phyloP scores from a whole-genome alignment of 2,888 invertebrate species.

The Cheilosia grossa region DNA sequence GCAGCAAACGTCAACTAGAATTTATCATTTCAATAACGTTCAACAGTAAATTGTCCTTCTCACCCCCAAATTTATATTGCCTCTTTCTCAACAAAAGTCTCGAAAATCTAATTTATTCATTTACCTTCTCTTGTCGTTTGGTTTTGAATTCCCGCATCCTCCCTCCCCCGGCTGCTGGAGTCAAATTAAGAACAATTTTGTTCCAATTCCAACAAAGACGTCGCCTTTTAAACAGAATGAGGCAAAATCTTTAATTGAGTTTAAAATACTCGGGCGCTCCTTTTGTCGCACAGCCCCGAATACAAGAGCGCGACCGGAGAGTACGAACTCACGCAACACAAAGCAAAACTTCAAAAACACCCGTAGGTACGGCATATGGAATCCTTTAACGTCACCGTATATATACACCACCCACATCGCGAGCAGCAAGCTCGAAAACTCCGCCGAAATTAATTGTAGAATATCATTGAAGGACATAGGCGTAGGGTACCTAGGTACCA shows the following conservation, averaged over 20 bases:
- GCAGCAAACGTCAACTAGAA: conserved; percentile 24
- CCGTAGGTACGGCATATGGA: not conserved
- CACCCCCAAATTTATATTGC: not conserved
- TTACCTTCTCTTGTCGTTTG: conserved; percentile 15
- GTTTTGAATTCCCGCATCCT: not conserved
- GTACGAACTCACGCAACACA: conserved; percentile 3
- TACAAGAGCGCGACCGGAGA: too few species aligned
- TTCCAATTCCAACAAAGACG: conserved; percentile 1
- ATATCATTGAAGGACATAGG: conserved; percentile 48
- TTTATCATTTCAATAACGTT: conserved; percentile 25
- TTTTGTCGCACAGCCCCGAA: not conserved
- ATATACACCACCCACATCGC: not conserved
- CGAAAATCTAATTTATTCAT: conserved; percentile 31
- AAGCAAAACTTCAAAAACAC: conserved; percentile 32
- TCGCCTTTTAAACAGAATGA: conserved; percentile 34
- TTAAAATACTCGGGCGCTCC: conserved; percentile 32
- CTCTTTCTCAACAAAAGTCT: conserved; percentile 1
- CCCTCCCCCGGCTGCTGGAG: too few species aligned
- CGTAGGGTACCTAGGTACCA: not conserved
- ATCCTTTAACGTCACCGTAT: too few species aligned
- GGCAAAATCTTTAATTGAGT: conserved; percentile 45
- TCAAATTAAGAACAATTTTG: conserved; percentile 29
- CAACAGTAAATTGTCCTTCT: conserved; percentile 4
- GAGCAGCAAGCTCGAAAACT: conserved; percentile 20
- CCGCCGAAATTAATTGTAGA: conserved; percentile 45